These are phyloP conservation scores for Periparus ater DNA, from an alignment of 2,797 vertebrate species.

Conservation along the genomic window DNA sequence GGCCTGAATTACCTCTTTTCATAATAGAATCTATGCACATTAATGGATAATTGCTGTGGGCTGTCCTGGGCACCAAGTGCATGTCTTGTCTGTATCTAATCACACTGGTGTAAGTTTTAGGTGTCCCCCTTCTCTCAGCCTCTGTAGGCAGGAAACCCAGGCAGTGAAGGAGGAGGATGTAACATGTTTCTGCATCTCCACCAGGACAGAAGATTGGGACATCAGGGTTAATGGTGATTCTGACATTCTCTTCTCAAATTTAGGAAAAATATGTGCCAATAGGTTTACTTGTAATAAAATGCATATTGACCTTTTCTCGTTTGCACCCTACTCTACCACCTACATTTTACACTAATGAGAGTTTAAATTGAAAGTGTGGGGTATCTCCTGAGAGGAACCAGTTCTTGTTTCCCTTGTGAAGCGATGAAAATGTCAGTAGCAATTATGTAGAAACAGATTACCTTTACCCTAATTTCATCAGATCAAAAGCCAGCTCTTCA, in stretches of 20 bases:
- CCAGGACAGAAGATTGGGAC: background rate
- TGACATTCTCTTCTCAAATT: background rate
- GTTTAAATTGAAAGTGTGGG: background rate
- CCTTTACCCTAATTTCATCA: conserved; percentile 24
- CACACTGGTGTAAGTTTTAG: background rate
- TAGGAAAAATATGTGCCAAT: background rate
- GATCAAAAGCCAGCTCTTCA: background rate
- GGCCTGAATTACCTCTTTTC: background rate
- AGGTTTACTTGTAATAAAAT: background rate
- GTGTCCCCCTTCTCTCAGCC: background rate
- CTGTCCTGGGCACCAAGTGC: background rate
- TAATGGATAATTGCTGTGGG: background rate
- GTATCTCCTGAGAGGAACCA: background rate
- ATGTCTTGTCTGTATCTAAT: background rate
- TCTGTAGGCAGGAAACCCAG: background rate
- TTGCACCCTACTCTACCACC: background rate
- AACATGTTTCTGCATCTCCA: background rate
- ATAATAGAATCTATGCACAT: background rate
- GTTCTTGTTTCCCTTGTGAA: background rate
- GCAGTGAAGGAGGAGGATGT: background rate
- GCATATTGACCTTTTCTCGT: background rate
- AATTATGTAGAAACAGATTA: background rate
- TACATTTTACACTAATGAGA: background rate
- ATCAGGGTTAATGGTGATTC: background rate
- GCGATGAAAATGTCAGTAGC: background rate